Conservation (phyloP, 2,113 vertebrate species). For the Eubucco bourcierii region DNA sequence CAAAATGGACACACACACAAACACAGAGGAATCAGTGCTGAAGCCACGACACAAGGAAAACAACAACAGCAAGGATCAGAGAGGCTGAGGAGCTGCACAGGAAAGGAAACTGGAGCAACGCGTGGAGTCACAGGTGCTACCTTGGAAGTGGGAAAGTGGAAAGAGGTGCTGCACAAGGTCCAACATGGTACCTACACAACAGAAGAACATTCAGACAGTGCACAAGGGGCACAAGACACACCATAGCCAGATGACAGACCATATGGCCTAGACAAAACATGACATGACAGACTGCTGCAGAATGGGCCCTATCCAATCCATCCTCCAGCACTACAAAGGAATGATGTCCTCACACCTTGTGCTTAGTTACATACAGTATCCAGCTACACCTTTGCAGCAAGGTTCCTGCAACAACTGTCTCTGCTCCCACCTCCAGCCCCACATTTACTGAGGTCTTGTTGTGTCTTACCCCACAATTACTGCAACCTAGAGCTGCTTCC, state of each 20-base stretch:
- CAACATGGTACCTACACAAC: constrained; percentile 83
- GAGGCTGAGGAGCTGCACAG: background rate
- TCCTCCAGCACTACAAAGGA: background rate
- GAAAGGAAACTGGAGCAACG: background rate
- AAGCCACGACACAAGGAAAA: constrained; percentile 54
- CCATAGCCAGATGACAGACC: background rate
- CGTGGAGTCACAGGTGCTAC: constrained; percentile 68
- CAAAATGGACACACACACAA: background rate
- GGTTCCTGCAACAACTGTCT: background rate
- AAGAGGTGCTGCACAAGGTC: constrained; percentile 86
- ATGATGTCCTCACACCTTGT: background rate
- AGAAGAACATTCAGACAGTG: constrained; percentile 71
- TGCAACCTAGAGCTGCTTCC: background rate
- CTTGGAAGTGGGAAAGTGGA: constrained; percentile 85
- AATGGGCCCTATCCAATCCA: background rate
- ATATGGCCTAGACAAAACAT: background rate
- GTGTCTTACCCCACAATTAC: background rate
- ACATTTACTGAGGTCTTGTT: background rate
- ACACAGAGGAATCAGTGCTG: constrained; percentile 2
- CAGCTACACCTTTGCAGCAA: background rate
- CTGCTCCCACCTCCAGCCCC: background rate
- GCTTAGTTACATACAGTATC: background rate
- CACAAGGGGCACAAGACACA: background rate
- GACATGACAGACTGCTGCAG: background rate
- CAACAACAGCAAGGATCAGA: constrained; percentile 28